Evolutionary conservation across 1,140 invertebrate species (phyloP).

Genomic region (Chrysopa pallens): DNA sequence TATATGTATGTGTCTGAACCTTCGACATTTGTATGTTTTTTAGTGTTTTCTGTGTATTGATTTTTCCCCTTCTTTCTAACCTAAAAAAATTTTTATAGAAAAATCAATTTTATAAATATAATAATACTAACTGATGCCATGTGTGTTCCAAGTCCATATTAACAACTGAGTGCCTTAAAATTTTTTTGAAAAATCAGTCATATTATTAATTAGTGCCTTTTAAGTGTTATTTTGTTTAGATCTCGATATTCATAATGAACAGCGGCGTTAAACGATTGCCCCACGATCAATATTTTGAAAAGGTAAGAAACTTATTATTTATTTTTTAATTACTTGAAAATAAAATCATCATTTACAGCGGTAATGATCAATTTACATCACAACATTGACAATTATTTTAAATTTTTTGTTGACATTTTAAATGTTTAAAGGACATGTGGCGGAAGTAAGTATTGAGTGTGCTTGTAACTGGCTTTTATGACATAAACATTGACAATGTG

Average conservation of each 20-base stretch:
- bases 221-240: not conserved
- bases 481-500: too few relatives aligned
- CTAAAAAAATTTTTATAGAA: not conserved
- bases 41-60: not conserved
- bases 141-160: not conserved
- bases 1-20: not conserved
- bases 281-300: not conserved
- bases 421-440: too few relatives aligned
- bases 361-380: too few relatives aligned
- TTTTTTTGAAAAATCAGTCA: not conserved
- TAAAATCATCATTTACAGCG: not conserved
- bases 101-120: too few relatives aligned
- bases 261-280: not conserved
- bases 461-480: too few relatives aligned
- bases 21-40: too few relatives aligned
- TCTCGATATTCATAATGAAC: not conserved
- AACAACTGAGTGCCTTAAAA: not conserved
- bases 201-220: not conserved
- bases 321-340: not conserved
- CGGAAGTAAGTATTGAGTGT: too few relatives aligned
- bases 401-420: too few relatives aligned
- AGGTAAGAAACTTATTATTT: not conserved
- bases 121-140: not conserved
- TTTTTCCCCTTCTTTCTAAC: not conserved
- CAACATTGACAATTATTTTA: too few relatives aligned